Evolutionary conservation across 1,140 invertebrate species (phyloP).

Genomic region (Theocolax elegans): DNA sequence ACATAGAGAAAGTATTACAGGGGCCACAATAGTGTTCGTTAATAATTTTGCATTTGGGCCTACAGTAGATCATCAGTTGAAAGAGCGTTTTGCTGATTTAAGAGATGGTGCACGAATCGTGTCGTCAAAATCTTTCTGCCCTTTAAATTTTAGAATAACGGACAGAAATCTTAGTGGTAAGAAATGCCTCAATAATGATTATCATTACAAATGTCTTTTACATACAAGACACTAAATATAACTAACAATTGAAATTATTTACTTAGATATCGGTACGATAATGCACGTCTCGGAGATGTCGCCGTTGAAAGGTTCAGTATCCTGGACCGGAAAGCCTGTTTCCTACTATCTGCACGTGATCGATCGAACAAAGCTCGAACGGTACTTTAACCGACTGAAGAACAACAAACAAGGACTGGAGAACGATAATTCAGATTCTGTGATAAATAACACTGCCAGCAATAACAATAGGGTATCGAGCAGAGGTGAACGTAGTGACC

Average conservation of each 20-base stretch:
- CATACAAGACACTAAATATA: not conserved
- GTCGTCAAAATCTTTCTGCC: constrained; percentile 98
- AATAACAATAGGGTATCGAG: constrained; percentile 59
- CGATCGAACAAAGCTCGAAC: constrained; percentile 94
- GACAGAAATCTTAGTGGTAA: constrained; percentile 85
- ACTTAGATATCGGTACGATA: constrained; percentile 95
- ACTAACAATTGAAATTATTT: not conserved
- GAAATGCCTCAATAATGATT: constrained; percentile 24
- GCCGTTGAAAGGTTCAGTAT: constrained; percentile 93
- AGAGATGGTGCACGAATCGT: constrained; percentile 96
- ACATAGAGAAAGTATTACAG: constrained; percentile 91
- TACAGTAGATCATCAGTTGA: constrained; percentile 94
- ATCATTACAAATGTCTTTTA: not conserved
- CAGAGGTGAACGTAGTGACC: constrained; percentile 53
- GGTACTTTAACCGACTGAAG: constrained; percentile 92
- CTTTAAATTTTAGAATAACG: constrained; percentile 96
- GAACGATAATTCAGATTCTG: constrained; percentile 64
- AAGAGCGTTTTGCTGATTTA: constrained; percentile 94
- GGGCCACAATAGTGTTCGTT: constrained; percentile 94
- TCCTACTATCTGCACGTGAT: constrained; percentile 98
- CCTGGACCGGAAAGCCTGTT: constrained; percentile 98
- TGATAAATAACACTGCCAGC: constrained; percentile 67
- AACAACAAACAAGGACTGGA: constrained; percentile 82
- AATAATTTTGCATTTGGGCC: constrained; percentile 99
- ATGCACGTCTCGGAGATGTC: constrained; percentile 98